Conservation (phyloP, 2,113 vertebrate species). For the Dendropsophus ebraccatus region DNA sequence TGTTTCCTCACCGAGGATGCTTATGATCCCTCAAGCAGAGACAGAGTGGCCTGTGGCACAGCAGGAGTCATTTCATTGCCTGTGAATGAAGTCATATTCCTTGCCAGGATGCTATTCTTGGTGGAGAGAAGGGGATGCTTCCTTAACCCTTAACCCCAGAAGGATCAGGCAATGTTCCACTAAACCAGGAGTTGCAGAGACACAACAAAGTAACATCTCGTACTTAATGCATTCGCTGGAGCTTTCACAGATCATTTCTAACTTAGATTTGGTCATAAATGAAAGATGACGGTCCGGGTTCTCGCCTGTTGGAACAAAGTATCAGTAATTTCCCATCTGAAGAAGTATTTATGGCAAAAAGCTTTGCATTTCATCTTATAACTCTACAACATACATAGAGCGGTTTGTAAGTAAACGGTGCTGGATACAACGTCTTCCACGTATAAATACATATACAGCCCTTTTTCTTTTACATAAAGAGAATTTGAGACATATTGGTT, state of each 20-base stretch:
- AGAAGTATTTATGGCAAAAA: neutral
- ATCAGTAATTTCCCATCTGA: neutral
- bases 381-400: neutral
- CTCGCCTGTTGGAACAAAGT: neutral
- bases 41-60: constrained; percentile 44
- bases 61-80: constrained; percentile 53
- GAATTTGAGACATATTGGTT: no score
- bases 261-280: constrained; percentile 1
- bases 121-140: neutral
- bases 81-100: constrained; percentile 52
- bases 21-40: constrained; percentile 65
- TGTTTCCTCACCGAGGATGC: constrained; percentile 62
- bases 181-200: constrained; percentile 6
- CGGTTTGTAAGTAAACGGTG: neutral
- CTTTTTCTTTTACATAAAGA: no score
- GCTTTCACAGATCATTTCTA: constrained; percentile 17
- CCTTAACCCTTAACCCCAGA: constrained; percentile 54
- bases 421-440: neutral
- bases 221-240: neutral
- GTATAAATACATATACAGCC: neutral
- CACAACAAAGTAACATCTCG: constrained; percentile 30
- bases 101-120: constrained; percentile 58
- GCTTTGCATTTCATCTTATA: neutral
- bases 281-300: neutral
- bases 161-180: constrained; percentile 41